Conservation (phyloP, 35 echinoderm and acorn worm species). For the Ptychodera flava region DNA sequence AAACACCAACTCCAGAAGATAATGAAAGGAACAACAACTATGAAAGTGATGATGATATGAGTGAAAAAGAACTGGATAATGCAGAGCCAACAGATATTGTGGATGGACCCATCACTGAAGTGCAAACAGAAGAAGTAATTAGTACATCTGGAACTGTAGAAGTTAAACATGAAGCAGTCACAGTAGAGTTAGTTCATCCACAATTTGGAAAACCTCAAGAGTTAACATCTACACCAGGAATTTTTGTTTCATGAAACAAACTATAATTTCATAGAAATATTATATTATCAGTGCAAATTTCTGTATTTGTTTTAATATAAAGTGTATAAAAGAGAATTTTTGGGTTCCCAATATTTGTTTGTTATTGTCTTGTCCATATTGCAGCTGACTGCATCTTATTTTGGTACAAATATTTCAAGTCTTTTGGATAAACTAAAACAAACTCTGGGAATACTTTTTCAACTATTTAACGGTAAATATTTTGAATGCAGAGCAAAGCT, state of each 20-base stretch:
- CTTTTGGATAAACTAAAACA: background rate
- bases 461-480: background rate
- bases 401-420: background rate
- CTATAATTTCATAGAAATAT: background rate
- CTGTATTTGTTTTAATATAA: background rate
- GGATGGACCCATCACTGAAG: background rate
- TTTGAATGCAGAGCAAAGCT: background rate
- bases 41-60: background rate
- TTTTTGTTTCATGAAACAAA: background rate
- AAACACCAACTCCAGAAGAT: constrained; percentile 80
- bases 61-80: background rate
- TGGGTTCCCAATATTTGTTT: background rate
- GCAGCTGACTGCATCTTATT: background rate
- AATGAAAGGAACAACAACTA: constrained; percentile 29
- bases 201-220: background rate
- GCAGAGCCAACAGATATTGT: background rate
- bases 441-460: background rate
- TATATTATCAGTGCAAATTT: background rate
- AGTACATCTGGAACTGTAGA: background rate
- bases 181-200: background rate
- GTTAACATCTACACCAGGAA: background rate
- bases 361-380: background rate
- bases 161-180: background rate
- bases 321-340: background rate
- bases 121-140: background rate